Conservation (phyloP, 2,888 invertebrate genomes). For the Scaeva pyrastri region DNA sequence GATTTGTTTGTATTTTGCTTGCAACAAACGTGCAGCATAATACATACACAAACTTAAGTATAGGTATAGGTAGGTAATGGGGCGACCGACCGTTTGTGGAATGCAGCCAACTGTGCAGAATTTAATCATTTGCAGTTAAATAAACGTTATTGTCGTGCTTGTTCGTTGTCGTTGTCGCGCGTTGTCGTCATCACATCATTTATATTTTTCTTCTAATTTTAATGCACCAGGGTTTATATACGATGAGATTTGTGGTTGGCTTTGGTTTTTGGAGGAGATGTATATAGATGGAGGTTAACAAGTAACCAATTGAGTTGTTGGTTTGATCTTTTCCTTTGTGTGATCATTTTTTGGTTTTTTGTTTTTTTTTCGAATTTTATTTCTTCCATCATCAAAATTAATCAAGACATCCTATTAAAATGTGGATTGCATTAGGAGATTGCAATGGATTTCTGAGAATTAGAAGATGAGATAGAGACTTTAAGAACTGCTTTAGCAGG, state of each 20-base stretch:
- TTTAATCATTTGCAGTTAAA: conserved; percentile 76
- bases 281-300: conserved; percentile 70
- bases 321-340: not conserved
- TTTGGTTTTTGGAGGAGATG: not conserved
- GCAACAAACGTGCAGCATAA: conserved; percentile 14
- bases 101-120: conserved; percentile 75
- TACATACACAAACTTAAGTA: not conserved
- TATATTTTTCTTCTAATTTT: conserved; percentile 32
- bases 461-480: too few species aligned
- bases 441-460: too few species aligned
- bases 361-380: not conserved
- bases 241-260: conserved; percentile 22
- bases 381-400: not conserved
- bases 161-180: conserved; percentile 50
- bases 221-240: not conserved
- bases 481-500: too few species aligned
- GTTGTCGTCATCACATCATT: conserved; percentile 72
- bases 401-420: not conserved
- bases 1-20: not conserved
- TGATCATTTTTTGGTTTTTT: not conserved
- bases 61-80: too few species aligned
- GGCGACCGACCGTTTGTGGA: conserved; percentile 74
- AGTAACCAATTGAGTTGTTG: conserved; percentile 35
- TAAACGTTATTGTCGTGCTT: conserved; percentile 75
- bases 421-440: not conserved